Evolutionary conservation across 2,797 vertebrate species (phyloP).

Genomic region (Octomys mimax): DNA sequence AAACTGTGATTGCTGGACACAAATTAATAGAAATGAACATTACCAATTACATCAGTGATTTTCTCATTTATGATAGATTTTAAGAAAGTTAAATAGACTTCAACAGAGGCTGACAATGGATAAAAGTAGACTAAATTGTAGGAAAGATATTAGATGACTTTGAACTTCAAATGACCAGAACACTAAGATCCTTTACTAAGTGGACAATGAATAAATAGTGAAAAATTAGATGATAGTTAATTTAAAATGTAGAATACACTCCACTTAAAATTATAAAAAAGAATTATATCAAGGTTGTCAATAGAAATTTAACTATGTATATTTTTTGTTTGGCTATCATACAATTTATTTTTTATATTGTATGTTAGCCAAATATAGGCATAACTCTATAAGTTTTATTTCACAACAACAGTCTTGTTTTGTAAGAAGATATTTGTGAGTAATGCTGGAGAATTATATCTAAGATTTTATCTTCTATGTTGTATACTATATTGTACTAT

Average conservation of each 20-base stretch:
- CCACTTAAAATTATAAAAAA: background rate
- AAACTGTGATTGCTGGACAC: background rate
- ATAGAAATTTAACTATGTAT: background rate
- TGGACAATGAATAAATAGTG: background rate
- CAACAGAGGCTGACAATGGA: background rate
- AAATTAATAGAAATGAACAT: conserved; percentile 33
- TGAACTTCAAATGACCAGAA: background rate
- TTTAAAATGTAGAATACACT: background rate
- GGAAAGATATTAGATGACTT: background rate
- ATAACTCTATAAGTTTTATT: background rate
- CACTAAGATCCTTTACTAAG: background rate
- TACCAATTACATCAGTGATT: background rate
- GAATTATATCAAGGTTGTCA: background rate
- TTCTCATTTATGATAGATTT: background rate
- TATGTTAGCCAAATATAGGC: background rate
- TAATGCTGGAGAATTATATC: background rate
- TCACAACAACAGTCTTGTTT: background rate
- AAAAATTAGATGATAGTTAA: background rate
- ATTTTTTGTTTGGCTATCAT: background rate
- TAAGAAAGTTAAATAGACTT: background rate
- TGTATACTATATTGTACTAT: background rate
- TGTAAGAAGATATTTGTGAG: background rate
- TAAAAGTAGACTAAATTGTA: conserved; percentile 9
- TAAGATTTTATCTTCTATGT: background rate
- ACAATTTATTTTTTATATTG: background rate